A percentile compares a stretch with the other conserved stretches of the same genome.
Conservation (phyloP, 1,140 invertebrate genomes). For the Camponotus floridanus region DNA sequence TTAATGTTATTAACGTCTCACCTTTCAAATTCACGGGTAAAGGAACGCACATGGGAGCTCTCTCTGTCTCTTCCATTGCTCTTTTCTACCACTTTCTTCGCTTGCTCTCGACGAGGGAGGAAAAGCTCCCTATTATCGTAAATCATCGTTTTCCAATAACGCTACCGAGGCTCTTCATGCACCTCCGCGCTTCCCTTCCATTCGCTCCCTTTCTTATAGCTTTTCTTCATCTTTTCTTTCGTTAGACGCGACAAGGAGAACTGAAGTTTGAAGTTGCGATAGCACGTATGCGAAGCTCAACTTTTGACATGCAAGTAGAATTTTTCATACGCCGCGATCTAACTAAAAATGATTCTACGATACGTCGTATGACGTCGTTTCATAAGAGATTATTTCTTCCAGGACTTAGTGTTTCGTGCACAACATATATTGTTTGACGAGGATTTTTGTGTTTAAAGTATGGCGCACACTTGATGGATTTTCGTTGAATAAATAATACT, state of each 20-base stretch:
- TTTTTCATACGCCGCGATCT: constrained; percentile 16
- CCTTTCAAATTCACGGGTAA: constrained; percentile 75
- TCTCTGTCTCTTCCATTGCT: constrained; percentile 43
- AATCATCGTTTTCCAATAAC: constrained; percentile 87
- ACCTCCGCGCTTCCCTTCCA: constrained; percentile 32
- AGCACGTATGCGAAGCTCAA: constrained; percentile 24
- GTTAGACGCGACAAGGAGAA: constrained; percentile 30
- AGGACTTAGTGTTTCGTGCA: neutral
- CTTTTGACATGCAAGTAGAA: constrained; percentile 21
- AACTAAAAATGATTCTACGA: constrained; percentile 9
- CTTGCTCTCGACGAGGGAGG: constrained; percentile 52
- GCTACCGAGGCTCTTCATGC: constrained; percentile 83
- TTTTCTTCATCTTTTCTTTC: constrained; percentile 58
- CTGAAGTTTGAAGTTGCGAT: constrained; percentile 17
- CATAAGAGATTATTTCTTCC: neutral
- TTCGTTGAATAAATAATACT: constrained; percentile 67
- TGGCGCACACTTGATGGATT: neutral
- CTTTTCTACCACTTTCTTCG: constrained; percentile 52
- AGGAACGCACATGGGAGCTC: constrained; percentile 34
- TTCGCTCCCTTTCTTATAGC: neutral
- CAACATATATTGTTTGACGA: neutral
- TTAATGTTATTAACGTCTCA: constrained; percentile 86
- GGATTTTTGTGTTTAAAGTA: neutral
- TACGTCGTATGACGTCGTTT: neutral
- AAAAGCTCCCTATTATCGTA: constrained; percentile 85